A percentile compares a stretch with the other conserved stretches of the same genome.
Evolutionary conservation across 2,113 vertebrate genomes (phyloP).

Genomic region (Nyctereutes procyonoides): DNA sequence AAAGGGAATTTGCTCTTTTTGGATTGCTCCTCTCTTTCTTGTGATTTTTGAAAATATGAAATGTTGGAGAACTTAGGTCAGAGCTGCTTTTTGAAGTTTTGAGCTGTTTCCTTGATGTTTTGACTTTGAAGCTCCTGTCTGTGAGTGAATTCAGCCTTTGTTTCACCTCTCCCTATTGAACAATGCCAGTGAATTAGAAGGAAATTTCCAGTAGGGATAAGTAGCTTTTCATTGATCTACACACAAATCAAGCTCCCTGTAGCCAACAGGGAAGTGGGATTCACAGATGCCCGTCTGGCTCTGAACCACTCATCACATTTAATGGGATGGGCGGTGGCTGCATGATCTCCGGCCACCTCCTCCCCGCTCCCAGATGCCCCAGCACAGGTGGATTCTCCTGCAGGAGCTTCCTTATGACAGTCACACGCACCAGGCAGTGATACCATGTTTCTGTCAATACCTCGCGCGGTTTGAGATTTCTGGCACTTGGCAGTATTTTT

Average conservation of each 20-base stretch:
- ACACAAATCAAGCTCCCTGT: not conserved
- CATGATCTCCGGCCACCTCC: fast-evolving
- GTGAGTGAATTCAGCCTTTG: constrained; percentile 50
- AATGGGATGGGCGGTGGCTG: not conserved
- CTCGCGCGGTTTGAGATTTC: not conserved
- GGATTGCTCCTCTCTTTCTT: constrained; percentile 26
- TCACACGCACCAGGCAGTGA: too few species aligned
- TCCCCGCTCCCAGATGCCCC: not conserved
- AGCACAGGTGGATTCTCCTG: not conserved
- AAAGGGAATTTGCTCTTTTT: constrained; percentile 58
- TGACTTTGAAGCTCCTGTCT: constrained; percentile 65
- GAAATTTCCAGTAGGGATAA: constrained; percentile 7
- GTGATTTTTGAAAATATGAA: constrained; percentile 51
- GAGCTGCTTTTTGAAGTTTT: constrained; percentile 44
- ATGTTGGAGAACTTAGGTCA: constrained; percentile 39
- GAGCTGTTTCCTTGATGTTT: constrained; percentile 54
- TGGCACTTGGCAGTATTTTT: not conserved
- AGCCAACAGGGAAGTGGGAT: not conserved
- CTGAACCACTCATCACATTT: fast-evolving
- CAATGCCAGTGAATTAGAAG: not conserved
- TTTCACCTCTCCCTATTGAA: constrained; percentile 39
- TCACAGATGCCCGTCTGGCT: not conserved
- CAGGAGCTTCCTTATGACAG: not conserved
- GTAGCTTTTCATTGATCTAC: constrained; percentile 34
- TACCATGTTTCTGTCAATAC: not conserved